phyloP scores from a whole-genome alignment of 1,140 invertebrate species.

The Bombus waltoni region DNA sequence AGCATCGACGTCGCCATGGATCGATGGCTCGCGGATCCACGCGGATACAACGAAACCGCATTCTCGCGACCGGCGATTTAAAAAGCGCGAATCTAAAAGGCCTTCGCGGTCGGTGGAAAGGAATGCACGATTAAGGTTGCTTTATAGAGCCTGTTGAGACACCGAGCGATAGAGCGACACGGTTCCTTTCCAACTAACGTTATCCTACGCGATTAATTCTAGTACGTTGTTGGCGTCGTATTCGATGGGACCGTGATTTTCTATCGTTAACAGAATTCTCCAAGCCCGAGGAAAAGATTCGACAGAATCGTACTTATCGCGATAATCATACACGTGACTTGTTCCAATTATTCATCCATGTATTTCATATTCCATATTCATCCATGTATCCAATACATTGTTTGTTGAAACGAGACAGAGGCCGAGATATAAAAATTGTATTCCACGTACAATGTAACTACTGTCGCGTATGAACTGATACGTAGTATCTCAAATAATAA shows the following conservation, averaged over 20 bases:
- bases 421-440: too few relatives aligned
- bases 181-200: too few relatives aligned
- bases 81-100: conserved; percentile 12
- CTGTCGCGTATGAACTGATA: background rate
- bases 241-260: background rate
- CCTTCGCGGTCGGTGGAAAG: background rate
- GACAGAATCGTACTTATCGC: background rate
- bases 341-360: too few relatives aligned
- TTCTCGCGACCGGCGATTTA: background rate
- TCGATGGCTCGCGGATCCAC: background rate
- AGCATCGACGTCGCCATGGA: too few relatives aligned
- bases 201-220: too few relatives aligned
- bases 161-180: too few relatives aligned
- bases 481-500: background rate
- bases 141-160: background rate
- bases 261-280: background rate
- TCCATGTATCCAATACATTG: too few relatives aligned
- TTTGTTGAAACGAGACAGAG: background rate
- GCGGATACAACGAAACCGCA: conserved; percentile 27
- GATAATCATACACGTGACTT: background rate
- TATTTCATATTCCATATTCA: too few relatives aligned
- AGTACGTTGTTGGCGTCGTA: background rate
- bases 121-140: background rate
- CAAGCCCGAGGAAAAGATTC: too few relatives aligned
- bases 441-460: background rate